Conservation (phyloP, 2,888 invertebrate genomes). For the Zele albiditarsus region DNA sequence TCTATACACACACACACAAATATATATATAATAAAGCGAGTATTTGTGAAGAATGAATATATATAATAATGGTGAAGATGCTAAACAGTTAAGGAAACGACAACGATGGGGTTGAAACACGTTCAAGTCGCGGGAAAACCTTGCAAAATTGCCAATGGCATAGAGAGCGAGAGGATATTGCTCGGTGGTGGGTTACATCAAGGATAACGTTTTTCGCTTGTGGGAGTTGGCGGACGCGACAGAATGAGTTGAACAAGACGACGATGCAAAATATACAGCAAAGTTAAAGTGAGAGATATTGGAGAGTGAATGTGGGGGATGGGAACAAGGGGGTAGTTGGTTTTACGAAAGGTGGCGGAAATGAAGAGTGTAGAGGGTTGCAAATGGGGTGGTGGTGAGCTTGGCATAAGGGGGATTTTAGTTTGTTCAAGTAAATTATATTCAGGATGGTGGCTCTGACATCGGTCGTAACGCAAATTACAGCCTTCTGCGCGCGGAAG, state of each 20-base stretch:
- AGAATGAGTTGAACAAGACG: slow-evolving; percentile 36
- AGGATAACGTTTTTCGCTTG: slow-evolving; percentile 48
- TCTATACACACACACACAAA: background rate
- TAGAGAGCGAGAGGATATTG: slow-evolving; percentile 27
- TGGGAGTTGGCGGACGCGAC: slow-evolving; percentile 43
- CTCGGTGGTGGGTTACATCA: slow-evolving; percentile 39
- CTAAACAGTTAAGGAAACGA: slow-evolving; percentile 35
- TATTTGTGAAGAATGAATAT: background rate
- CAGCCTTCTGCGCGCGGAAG: slow-evolving; percentile 62
- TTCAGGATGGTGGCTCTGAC: slow-evolving; percentile 68
- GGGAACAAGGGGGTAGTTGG: slow-evolving; percentile 22
- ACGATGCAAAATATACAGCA: slow-evolving; percentile 22
- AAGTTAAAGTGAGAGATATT: slow-evolving; percentile 46
- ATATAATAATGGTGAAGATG: slow-evolving; percentile 55
- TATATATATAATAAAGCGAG: background rate
- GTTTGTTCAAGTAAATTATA: slow-evolving; percentile 73
- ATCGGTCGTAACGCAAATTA: slow-evolving; percentile 71
- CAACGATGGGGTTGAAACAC: slow-evolving; percentile 52
- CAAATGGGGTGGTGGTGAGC: background rate
- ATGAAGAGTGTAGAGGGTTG: background rate
- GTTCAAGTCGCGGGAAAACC: slow-evolving; percentile 40
- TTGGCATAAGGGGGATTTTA: slow-evolving; percentile 61
- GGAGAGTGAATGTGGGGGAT: slow-evolving; percentile 54
- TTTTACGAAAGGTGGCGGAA: slow-evolving; percentile 40
- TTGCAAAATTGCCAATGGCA: slow-evolving; percentile 43